phyloP scores from a whole-genome alignment of 2,888 invertebrate genomes.

The Parnassius mnemosyne region DNA sequence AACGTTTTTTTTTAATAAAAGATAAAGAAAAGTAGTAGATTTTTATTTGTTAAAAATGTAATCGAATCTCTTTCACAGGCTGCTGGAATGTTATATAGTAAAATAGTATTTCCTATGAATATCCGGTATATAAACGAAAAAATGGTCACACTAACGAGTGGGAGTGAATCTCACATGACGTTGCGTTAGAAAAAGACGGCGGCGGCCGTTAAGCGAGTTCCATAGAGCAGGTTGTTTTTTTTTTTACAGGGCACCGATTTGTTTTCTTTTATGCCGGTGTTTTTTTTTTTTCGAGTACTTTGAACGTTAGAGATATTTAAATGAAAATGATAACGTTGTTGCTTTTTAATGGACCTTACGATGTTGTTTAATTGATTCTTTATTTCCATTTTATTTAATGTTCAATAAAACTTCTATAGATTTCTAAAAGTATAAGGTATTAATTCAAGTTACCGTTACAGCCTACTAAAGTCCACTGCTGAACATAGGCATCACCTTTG shows the following conservation, averaged over 20 bases:
- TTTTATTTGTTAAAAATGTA: too few relatives aligned
- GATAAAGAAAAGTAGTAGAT: too few relatives aligned
- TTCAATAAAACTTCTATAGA: too few relatives aligned
- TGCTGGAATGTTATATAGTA: too few relatives aligned
- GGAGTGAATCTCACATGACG: slow-evolving; percentile 31
- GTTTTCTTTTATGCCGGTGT: slow-evolving; percentile 40
- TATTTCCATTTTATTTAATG: too few relatives aligned
- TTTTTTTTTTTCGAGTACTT: slow-evolving; percentile 30
- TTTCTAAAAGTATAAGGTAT: too few relatives aligned
- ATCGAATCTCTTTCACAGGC: too few relatives aligned
- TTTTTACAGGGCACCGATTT: slow-evolving; percentile 40
- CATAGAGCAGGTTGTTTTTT: slow-evolving; percentile 45
- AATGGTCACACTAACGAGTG: slow-evolving; percentile 28
- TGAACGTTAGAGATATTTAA: slow-evolving; percentile 17
- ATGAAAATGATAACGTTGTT: slow-evolving; percentile 10
- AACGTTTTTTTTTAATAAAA: too few relatives aligned
- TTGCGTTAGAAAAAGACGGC: slow-evolving; percentile 34
- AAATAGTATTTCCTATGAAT: neutral
- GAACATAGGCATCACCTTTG: too few relatives aligned
- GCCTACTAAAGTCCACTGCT: too few relatives aligned
- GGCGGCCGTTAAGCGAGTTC: slow-evolving; percentile 47
- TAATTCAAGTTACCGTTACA: too few relatives aligned
- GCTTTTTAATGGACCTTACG: neutral
- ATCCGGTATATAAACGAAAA: neutral
- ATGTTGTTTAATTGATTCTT: too few relatives aligned